These are phyloP conservation scores for Brotula barbata DNA, from an alignment of 2,797 vertebrate species.

Conservation along the genomic window DNA sequence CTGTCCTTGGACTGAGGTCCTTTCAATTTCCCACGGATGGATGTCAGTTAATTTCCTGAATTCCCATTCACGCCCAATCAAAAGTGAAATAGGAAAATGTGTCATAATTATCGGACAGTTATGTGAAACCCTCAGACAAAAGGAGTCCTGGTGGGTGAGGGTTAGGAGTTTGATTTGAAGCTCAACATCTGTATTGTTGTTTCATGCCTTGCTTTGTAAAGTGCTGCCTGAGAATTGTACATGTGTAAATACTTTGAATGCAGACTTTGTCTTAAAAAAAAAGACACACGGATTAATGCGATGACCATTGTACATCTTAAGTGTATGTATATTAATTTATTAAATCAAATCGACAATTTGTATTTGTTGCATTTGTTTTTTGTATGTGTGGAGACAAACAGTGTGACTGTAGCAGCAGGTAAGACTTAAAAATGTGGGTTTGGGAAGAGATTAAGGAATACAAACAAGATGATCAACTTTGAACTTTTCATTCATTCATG, in stretches of 20 bases:
- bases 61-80: conserved; percentile 33
- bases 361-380: conserved; percentile 75
- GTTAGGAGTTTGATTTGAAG: conserved; percentile 53
- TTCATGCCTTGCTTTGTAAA: conserved; percentile 77
- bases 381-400: no score
- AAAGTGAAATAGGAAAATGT: conserved; percentile 41
- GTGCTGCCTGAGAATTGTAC: conserved; percentile 88
- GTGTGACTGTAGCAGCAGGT: no score
- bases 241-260: conserved; percentile 91
- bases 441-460: no score
- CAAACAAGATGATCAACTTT: no score
- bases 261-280: conserved; percentile 75
- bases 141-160: conserved; percentile 6
- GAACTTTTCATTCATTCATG: no score
- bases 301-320: conserved; percentile 97
- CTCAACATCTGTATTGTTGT: conserved; percentile 62
- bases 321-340: conserved; percentile 99
- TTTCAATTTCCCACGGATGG: conserved; percentile 71
- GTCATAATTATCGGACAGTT: conserved; percentile 57
- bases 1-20: conserved; percentile 66
- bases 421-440: no score
- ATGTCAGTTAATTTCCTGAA: conserved; percentile 45
- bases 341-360: conserved; percentile 98
- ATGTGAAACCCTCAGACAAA: conserved; percentile 31
- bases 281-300: conserved; percentile 85